These are phyloP conservation scores for Elymnias hypermnestra DNA, from an alignment of 1,140 invertebrate species.

Conservation along the genomic window DNA sequence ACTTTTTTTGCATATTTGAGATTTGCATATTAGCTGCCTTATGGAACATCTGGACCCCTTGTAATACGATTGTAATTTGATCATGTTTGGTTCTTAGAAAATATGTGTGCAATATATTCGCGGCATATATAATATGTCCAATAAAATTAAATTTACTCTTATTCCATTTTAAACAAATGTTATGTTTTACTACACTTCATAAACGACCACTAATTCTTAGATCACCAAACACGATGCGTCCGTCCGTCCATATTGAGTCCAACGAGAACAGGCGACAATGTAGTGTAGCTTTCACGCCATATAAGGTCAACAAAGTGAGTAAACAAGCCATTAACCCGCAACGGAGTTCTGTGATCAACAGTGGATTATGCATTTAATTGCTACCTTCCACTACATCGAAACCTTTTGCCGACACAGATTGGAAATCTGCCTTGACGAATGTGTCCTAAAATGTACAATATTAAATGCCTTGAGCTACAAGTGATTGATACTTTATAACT, in stretches of 20 bases:
- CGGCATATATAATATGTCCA: too few relatives aligned
- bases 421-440: not conserved
- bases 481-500: too few relatives aligned
- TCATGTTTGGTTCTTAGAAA: too few relatives aligned
- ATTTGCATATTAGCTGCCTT: too few relatives aligned
- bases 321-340: constrained; percentile 59
- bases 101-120: too few relatives aligned
- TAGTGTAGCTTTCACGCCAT: constrained; percentile 64
- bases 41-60: too few relatives aligned
- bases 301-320: constrained; percentile 52
- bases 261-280: constrained; percentile 52
- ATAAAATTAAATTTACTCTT: too few relatives aligned
- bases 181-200: too few relatives aligned
- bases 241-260: constrained; percentile 21
- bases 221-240: constrained; percentile 7
- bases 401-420: not conserved
- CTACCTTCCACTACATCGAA: constrained; percentile 13
- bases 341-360: constrained; percentile 40
- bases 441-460: not conserved
- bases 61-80: too few relatives aligned
- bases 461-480: too few relatives aligned
- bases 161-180: too few relatives aligned
- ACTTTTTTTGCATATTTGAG: too few relatives aligned
- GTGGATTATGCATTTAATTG: constrained; percentile 67
- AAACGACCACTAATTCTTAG: constrained; percentile 3